phyloP scores from a whole-genome alignment of 2,888 invertebrate genomes.

The Melanargia galathea region DNA sequence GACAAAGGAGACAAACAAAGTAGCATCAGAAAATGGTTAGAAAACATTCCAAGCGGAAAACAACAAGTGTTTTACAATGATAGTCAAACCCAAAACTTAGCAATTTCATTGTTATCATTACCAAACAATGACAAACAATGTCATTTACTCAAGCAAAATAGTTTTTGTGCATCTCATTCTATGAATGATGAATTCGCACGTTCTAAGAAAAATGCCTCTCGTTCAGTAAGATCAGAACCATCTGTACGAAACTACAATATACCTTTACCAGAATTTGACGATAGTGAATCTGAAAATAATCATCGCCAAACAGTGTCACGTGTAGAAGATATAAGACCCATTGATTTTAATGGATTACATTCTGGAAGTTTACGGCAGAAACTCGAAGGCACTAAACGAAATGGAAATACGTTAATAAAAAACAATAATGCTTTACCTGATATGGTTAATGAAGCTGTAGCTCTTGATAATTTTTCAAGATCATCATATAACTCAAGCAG shows the following conservation, averaged over 20 bases:
- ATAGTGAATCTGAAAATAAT: slow-evolving; percentile 48
- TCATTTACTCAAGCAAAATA: slow-evolving; percentile 66
- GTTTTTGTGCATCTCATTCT: slow-evolving; percentile 60
- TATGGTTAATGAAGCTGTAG: slow-evolving; percentile 86
- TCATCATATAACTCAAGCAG: slow-evolving; percentile 66
- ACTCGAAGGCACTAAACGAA: slow-evolving; percentile 47
- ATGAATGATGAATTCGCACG: slow-evolving; percentile 55
- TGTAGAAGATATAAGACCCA: slow-evolving; percentile 62
- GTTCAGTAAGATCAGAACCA: slow-evolving; percentile 76
- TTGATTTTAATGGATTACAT: slow-evolving; percentile 56
- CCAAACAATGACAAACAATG: slow-evolving; percentile 55
- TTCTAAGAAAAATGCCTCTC: slow-evolving; percentile 59
- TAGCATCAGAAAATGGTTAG: slow-evolving; percentile 89
- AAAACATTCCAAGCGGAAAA: slow-evolving; percentile 84
- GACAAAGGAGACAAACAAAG: slow-evolving; percentile 87
- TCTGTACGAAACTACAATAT: slow-evolving; percentile 66
- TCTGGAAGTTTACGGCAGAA: slow-evolving; percentile 55
- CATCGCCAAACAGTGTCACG: slow-evolving; percentile 61
- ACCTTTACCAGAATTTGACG: slow-evolving; percentile 68
- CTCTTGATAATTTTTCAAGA: slow-evolving; percentile 75
- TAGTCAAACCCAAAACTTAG: slow-evolving; percentile 52
- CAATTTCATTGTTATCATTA: slow-evolving; percentile 65
- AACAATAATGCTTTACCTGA: slow-evolving; percentile 79
- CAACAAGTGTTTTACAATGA: slow-evolving; percentile 58
- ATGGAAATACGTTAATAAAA: slow-evolving; percentile 52